Evolutionary conservation across 1,140 invertebrate species (phyloP).

Genomic region (Drosophila varians): DNA sequence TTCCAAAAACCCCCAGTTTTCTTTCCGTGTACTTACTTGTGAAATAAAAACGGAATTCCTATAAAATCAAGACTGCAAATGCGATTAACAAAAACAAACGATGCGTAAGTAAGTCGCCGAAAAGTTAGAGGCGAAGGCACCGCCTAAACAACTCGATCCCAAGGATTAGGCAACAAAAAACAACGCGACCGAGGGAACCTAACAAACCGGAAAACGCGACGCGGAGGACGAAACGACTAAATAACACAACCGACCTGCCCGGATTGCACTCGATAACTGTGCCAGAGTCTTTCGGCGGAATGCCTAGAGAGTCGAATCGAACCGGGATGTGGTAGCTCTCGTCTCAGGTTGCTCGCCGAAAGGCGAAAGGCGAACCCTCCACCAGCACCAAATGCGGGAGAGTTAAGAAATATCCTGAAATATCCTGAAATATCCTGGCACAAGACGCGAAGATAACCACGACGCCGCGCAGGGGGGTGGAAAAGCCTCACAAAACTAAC

Average conservation of each 20-base stretch:
- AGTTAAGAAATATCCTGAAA: constrained; percentile 24
- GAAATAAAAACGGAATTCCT: constrained; percentile 3
- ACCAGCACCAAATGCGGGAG: constrained; percentile 36
- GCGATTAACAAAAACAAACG: constrained; percentile 53
- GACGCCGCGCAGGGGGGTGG: constrained; percentile 38
- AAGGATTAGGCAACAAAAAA: constrained; percentile 52
- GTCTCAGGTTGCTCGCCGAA: constrained; percentile 37
- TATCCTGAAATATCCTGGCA: constrained; percentile 32
- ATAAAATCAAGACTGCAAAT: constrained; percentile 28
- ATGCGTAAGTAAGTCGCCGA: constrained; percentile 20
- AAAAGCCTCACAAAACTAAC: constrained; percentile 58
- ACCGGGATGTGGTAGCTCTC: too few relatives aligned
- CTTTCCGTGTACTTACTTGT: constrained; percentile 55
- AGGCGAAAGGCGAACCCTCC: constrained; percentile 13
- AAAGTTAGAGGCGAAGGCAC: constrained; percentile 21
- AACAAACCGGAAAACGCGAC: constrained; percentile 59
- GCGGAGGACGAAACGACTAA: constrained; percentile 35
- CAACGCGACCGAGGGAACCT: constrained; percentile 37
- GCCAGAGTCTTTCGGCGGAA: constrained; percentile 71
- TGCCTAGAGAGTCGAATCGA: constrained; percentile 44
- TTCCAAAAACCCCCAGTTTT: not conserved
- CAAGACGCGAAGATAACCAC: constrained; percentile 61
- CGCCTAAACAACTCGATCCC: constrained; percentile 43
- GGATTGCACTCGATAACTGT: constrained; percentile 83
- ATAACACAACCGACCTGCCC: constrained; percentile 77